phyloP scores from a whole-genome alignment of 2,888 invertebrate species.

The Harpagoxenus sublaevis region DNA sequence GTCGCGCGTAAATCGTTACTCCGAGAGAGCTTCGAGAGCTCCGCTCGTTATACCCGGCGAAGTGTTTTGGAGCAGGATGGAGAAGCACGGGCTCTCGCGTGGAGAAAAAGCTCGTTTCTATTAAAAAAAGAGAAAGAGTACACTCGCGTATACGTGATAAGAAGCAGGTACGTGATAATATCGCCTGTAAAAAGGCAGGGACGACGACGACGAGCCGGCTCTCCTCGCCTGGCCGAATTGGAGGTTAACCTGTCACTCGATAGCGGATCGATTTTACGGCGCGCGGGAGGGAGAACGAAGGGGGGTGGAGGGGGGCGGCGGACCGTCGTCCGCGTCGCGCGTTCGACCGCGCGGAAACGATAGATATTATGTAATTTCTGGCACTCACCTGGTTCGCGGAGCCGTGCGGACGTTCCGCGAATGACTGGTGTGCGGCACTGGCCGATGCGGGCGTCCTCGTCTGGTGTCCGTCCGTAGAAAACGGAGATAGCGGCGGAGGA shows the following conservation, averaged over 20 bases:
- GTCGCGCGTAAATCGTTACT: too few relatives aligned
- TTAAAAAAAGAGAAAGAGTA: not conserved
- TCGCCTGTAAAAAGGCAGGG: not conserved
- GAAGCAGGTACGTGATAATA: too few relatives aligned
- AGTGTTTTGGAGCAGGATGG: too few relatives aligned
- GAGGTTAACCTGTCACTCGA: slow-evolving; percentile 81
- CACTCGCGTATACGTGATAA: too few relatives aligned
- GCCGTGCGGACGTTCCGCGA: slow-evolving; percentile 11
- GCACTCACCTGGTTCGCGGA: slow-evolving; percentile 34
- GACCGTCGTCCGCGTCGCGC: not conserved
- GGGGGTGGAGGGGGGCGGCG: not conserved
- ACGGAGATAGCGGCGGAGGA: slow-evolving; percentile 1
- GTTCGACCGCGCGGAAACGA: not conserved
- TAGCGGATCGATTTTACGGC: slow-evolving; percentile 73
- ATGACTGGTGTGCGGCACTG: slow-evolving; percentile 20
- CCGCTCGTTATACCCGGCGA: too few relatives aligned
- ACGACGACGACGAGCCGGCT: not conserved
- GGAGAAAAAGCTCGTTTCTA: too few relatives aligned
- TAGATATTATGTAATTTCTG: slow-evolving; percentile 53
- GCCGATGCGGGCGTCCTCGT: slow-evolving; percentile 20
- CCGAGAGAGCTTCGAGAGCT: too few relatives aligned
- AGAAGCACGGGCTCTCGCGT: not conserved
- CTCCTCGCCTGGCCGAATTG: slow-evolving; percentile 60
- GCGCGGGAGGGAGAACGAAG: not conserved
- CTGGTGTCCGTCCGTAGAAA: not conserved